Conservation (phyloP, 2,113 vertebrate genomes). For the Petromus typicus region DNA sequence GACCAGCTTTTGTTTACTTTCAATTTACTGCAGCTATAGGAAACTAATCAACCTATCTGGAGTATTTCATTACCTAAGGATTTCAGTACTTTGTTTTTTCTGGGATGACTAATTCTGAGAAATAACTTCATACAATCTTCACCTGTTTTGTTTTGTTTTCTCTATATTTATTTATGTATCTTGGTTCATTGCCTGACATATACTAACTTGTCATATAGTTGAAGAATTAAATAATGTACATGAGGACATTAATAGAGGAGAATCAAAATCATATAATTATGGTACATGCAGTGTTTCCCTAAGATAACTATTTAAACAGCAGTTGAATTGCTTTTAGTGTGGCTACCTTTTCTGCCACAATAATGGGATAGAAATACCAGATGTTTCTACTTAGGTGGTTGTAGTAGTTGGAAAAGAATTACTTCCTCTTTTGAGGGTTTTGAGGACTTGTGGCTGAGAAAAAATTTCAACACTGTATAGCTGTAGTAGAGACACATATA, state of each 20-base stretch:
- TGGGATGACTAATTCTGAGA: conserved; percentile 17
- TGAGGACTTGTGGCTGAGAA: conserved; percentile 44
- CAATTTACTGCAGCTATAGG: background rate
- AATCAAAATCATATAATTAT: background rate
- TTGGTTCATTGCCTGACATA: background rate
- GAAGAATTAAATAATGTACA: background rate
- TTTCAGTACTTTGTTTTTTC: conserved; percentile 29
- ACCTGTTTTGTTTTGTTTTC: conserved; percentile 6
- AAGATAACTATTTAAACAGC: conserved; percentile 45
- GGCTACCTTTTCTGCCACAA: background rate
- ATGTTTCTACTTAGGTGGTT: conserved; percentile 68
- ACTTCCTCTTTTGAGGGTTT: conserved; percentile 62
- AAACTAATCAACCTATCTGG: conserved; percentile 10
- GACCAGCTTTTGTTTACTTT: conserved; percentile 36
- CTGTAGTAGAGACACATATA: conserved; percentile 7
- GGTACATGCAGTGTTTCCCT: background rate
- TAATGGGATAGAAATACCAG: conserved; percentile 48
- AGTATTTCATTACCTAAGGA: background rate
- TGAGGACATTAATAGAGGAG: background rate
- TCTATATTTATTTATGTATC: background rate
- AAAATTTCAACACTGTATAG: background rate
- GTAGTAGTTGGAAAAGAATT: conserved; percentile 64
- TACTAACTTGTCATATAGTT: conserved; percentile 13
- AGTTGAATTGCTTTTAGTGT: conserved; percentile 8
- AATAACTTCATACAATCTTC: conserved; percentile 22